Base-by-base conservation (phyloP, 2,797 vertebrate genomes). In the Characodon lateralis region DNA sequence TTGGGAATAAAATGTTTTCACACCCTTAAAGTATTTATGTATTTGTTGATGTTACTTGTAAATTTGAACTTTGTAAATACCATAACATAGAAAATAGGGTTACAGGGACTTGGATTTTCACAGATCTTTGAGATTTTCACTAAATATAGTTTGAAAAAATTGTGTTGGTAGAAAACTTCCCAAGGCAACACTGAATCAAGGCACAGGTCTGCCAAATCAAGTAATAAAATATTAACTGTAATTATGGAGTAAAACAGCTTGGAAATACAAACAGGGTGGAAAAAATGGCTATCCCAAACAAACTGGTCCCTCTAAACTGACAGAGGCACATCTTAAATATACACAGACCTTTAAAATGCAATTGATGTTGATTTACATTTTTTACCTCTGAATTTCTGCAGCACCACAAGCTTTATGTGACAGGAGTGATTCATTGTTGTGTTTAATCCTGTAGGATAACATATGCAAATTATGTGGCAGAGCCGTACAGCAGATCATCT, bases 341-440 rank as follows among this genome's bases (percentile, higher is more conserved):
- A 1, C 24, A 26, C 10, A 26, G 63, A 24, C 18, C 35, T 66
- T 66, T 39, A 22, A 66, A 66, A 66, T 10, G 35, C 63, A 66
- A 22, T 41, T 2, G 55, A 2, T 26, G 53, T 14, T 56, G 22
- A 56, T 35, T 35, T 35, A 10, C 31, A 20, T 43, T 31, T 5
- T 22, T 61, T 31, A 3, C 20, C 59, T 6, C 48, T 8, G 18
- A 66, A 2, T 66, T 22, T 66, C 35, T 53, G 28, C 70, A 71
- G 53, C 48, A 53, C 26, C 28, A 71, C 70, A 53, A 28, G 46
- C 26, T 71, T 71, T 53, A 71, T 35, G 70, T 71, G 72, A 61
- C 24, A 73, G 66, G 41, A 46, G 4, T 61, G 14, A 56, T 58
- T 73, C 22, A 59, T 20, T 20, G 2, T 18, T 7, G 74, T 65